Evolutionary conservation across 1,140 invertebrate genomes (phyloP).

Genomic region (Aphis craccivora): DNA sequence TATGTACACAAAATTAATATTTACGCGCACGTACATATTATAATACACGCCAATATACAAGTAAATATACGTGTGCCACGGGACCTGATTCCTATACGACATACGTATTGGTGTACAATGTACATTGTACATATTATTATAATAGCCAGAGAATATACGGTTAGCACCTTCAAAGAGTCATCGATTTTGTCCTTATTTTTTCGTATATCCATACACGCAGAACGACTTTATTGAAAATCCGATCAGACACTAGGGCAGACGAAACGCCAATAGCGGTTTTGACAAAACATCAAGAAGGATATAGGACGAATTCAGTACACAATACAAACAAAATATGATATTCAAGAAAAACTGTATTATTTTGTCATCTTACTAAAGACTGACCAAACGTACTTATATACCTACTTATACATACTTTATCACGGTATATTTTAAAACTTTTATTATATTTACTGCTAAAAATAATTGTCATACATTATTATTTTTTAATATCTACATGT

Average conservation of each 20-base stretch:
- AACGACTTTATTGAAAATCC: not conserved
- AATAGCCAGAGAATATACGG: too few species aligned
- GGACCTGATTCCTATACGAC: not conserved
- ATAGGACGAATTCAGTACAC: not conserved
- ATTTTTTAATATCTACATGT: too few species aligned
- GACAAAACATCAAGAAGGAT: not conserved
- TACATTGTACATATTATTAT: not conserved
- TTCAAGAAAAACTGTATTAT: not conserved
- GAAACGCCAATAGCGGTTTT: not conserved
- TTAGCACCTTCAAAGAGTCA: not conserved
- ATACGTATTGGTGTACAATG: not conserved
- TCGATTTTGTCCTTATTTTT: not conserved
- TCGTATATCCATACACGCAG: not conserved
- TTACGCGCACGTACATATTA: slow-evolving; percentile 12
- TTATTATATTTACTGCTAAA: not conserved
- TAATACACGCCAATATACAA: not conserved
- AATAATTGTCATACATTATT: not conserved
- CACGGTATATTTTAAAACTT: not conserved
- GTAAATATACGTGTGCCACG: not conserved
- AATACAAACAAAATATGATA: not conserved
- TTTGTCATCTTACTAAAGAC: not conserved
- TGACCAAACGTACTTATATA: too few species aligned
- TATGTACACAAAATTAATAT: not conserved
- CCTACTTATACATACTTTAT: not conserved
- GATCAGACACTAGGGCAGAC: accelerated